Evolutionary conservation across 30 jellyfish, hydroid and myxozoan genomes (phyloP).

Genomic region (Aurelia coerulea): DNA sequence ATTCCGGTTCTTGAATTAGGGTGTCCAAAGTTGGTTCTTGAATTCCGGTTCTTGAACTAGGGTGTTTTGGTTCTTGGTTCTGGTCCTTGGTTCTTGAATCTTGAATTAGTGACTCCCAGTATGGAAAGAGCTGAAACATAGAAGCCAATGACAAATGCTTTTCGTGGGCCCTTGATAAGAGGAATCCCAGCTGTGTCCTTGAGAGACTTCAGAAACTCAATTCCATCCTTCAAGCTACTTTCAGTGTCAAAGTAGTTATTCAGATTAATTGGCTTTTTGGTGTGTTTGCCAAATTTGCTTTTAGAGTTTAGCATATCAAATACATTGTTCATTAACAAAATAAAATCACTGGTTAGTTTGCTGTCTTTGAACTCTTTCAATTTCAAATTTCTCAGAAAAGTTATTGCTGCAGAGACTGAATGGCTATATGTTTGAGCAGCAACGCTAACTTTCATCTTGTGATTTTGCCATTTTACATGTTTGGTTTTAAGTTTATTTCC

Average conservation of each 20-base stretch:
- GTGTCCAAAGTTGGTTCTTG: too few relatives aligned
- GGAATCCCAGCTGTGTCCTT: constrained; percentile 5
- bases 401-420: constrained; percentile 60
- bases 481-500: constrained; percentile 38
- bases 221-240: neutral
- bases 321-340: too few relatives aligned
- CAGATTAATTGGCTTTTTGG: constrained; percentile 28
- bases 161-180: constrained; percentile 33
- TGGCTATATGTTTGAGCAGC: constrained; percentile 59
- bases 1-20: too few relatives aligned
- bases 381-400: constrained; percentile 32
- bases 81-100: too few relatives aligned
- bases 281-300: constrained; percentile 41
- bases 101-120: too few relatives aligned
- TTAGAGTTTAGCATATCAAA: too few relatives aligned
- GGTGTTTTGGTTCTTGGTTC: neutral
- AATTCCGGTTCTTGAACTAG: too few relatives aligned
- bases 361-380: too few relatives aligned
- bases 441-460: constrained; percentile 58
- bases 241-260: constrained; percentile 6
- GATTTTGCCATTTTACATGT: constrained; percentile 61
- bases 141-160: constrained; percentile 34
- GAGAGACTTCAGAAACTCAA: constrained; percentile 4
- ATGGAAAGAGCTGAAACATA: constrained; percentile 29
- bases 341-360: too few relatives aligned